Conservation (phyloP, 2,797 vertebrate species). For the Gymnothorax reevesii region DNA sequence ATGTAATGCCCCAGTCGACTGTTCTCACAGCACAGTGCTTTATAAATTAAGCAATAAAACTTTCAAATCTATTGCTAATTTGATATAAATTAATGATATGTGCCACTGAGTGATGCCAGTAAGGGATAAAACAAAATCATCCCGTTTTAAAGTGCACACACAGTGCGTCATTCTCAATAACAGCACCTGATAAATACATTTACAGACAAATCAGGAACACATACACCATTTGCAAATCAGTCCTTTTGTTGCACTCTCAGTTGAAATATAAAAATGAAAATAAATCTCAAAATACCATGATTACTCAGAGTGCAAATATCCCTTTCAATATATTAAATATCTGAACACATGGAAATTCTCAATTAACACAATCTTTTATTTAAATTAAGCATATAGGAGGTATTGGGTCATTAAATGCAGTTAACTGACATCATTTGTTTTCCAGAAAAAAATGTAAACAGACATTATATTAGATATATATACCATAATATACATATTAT, state of each 20-base stretch:
- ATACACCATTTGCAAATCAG: neutral
- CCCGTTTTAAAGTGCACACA: too few species aligned
- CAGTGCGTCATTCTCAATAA: too few species aligned
- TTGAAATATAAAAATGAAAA: neutral
- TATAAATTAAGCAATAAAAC: neutral
- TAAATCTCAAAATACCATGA: neutral
- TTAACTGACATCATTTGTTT: neutral
- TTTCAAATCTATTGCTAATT: too few species aligned
- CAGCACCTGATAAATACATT: too few species aligned
- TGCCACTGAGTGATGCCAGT: too few species aligned
- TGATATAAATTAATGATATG: too few species aligned
- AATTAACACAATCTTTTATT: neutral
- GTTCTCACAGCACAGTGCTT: neutral
- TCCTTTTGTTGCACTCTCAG: neutral
- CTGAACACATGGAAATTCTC: neutral
- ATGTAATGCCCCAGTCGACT: neutral
- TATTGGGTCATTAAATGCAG: neutral
- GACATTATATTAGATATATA: neutral
- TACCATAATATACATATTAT: neutral
- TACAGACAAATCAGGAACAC: neutral
- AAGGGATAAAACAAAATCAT: too few species aligned
- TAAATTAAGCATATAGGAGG: neutral
- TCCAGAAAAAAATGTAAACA: neutral
- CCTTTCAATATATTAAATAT: neutral
- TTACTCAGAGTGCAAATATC: neutral